A percentile compares a stretch with the other conserved stretches of the same genome.
phyloP scores from a whole-genome alignment of 2,797 vertebrate genomes.

The Mormyrops boulengeri region DNA sequence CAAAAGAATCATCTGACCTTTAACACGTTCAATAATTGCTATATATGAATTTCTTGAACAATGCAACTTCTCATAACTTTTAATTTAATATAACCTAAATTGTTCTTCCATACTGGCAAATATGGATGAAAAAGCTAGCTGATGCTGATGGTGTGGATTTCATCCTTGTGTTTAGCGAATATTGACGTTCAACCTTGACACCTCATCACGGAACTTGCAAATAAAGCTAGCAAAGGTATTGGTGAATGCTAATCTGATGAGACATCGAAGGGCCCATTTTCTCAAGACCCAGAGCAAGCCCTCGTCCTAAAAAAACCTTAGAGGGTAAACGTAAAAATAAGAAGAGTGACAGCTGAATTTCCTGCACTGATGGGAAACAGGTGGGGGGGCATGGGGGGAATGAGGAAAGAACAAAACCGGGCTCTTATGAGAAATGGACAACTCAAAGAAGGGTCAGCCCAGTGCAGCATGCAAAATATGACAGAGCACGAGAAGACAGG shows the following conservation, averaged over 20 bases:
- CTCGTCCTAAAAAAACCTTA: not conserved
- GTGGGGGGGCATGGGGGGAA: not conserved
- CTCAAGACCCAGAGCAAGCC: not conserved
- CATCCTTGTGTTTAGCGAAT: not conserved
- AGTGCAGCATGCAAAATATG: conserved; percentile 64
- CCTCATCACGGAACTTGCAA: not conserved
- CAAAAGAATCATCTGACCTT: not conserved
- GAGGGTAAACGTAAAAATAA: not conserved
- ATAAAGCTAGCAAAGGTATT: not conserved
- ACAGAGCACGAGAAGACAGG: conserved; percentile 54
- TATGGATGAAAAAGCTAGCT: not conserved
- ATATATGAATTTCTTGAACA: not conserved
- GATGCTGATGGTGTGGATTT: not conserved
- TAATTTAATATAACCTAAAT: not conserved
- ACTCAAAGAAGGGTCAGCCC: conserved; percentile 61
- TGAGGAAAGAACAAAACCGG: conserved; percentile 11
- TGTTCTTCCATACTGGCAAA: not conserved
- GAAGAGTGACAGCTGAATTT: conserved; percentile 13
- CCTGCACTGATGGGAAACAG: conserved; percentile 38
- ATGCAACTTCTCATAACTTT: not conserved
- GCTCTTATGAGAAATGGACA: conserved; percentile 69
- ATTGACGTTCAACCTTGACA: not conserved
- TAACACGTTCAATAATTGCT: not conserved
- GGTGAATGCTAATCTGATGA: not conserved
- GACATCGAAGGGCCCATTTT: not conserved